Percentiles rank a stretch among this genome's conserved stretches.
Evolutionary conservation across 2,113 vertebrate genomes (phyloP).

Genomic region (Hymenochirus boettgeri): DNA sequence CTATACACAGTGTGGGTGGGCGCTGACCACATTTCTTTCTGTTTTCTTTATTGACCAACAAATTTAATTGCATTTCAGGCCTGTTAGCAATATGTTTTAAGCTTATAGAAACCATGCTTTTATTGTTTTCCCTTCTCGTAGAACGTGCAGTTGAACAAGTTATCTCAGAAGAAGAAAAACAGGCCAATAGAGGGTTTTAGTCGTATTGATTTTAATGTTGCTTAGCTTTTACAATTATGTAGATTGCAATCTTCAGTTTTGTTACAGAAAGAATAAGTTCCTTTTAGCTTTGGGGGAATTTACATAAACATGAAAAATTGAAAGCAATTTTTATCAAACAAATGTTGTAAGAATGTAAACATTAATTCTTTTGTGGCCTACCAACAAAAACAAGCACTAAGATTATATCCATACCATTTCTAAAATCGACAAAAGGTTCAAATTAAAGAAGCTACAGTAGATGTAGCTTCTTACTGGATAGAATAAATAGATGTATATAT

Average conservation of each 20-base stretch:
- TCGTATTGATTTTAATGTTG: slow-evolving; percentile 19
- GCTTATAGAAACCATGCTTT: slow-evolving; percentile 17
- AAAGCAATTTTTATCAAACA: slow-evolving; percentile 17
- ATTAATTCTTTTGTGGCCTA: slow-evolving; percentile 18
- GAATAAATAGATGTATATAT: no score
- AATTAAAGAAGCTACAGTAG: no score
- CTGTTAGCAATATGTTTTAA: slow-evolving; percentile 32
- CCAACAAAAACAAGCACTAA: slow-evolving; percentile 13
- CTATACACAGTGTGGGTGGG: slow-evolving; percentile 28
- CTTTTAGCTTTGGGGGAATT: slow-evolving; percentile 21
- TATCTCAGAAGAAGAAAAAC: slow-evolving; percentile 35
- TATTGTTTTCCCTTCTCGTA: slow-evolving; percentile 23
- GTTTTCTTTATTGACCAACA: slow-evolving; percentile 41
- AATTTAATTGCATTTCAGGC: slow-evolving; percentile 16
- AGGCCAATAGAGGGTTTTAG: slow-evolving; percentile 27
- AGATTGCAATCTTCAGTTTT: slow-evolving; percentile 27
- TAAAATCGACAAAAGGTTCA: no score
- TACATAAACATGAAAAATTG: not conserved
- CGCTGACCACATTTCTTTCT: slow-evolving; percentile 16
- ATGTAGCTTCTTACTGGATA: no score
- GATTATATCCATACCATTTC: not conserved
- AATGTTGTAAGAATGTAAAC: slow-evolving; percentile 8
- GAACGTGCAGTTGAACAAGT: slow-evolving; percentile 25
- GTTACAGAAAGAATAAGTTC: slow-evolving; percentile 15
- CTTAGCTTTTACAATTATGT: slow-evolving; percentile 12